These are phyloP conservation scores for Bos javanicus DNA, from an alignment of 2,113 vertebrate genomes.

Conservation along the genomic window DNA sequence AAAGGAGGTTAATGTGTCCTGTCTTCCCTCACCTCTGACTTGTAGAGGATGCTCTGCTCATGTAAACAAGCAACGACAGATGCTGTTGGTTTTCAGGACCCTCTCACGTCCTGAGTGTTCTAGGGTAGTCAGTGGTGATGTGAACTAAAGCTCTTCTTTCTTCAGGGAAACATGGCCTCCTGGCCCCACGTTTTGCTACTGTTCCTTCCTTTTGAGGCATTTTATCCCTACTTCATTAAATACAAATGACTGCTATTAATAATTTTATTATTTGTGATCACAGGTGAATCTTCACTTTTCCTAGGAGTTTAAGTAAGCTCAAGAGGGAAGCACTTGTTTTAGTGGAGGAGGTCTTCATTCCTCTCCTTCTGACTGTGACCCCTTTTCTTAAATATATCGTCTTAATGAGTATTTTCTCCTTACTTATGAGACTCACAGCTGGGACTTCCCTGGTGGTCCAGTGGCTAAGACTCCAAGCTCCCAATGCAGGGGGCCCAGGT, in stretches of 20 bases:
- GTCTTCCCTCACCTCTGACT: neutral
- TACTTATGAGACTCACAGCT: neutral
- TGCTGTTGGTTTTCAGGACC: neutral
- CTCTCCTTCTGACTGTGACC: neutral
- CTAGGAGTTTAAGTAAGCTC: neutral
- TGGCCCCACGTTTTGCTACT: neutral
- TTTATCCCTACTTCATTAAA: neutral
- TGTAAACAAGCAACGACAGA: neutral
- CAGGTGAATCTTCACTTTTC: neutral
- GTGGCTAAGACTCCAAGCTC: neutral
- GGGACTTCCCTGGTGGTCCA: neutral
- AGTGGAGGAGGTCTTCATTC: neutral
- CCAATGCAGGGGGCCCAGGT: neutral
- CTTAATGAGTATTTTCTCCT: neutral
- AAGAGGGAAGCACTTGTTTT: neutral
- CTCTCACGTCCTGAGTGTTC: rapidly evolving
- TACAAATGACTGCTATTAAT: neutral
- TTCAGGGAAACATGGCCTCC: neutral
- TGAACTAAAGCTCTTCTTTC: neutral
- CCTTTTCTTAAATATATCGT: neutral
- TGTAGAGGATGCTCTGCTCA: neutral
- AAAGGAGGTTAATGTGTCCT: neutral
- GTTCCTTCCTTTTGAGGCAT: neutral
- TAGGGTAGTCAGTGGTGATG: neutral
- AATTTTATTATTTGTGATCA: neutral